Base-by-base conservation (phyloP, 2,797 vertebrate species). In the Myotis vivesi region DNA sequence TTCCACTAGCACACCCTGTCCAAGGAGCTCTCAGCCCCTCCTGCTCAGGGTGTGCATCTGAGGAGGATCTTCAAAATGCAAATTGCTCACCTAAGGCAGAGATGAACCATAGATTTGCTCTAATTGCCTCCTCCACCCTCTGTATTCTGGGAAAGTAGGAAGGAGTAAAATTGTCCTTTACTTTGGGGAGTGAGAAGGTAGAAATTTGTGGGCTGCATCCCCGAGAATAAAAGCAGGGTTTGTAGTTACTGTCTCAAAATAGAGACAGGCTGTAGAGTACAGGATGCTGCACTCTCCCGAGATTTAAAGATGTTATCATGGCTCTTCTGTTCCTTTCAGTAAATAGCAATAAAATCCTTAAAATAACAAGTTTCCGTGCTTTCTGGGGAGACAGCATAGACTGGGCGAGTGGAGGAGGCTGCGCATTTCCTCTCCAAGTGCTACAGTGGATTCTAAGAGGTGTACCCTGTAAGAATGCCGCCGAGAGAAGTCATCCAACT, bases 321-420 rank as follows among this genome's bases (percentile, higher is more conserved):
- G 53, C n/a, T 49, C 20, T 46, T 79, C 36, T 69, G 49, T 59
- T 93, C 55, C 76, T 91, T 84, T 73, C 8, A 15, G 66, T 53
- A 80, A 83, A 68, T 6, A 84, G 49, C 17, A 46, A 92, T 44
- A 49, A 23, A 46, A 64, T 41, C n/a, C 71, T 76, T 86, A 59
- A 96, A 92, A 87, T 49, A 41, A 69, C 94, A 76, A 13, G 20
- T 25, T 23, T 73, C 76, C 55, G 41, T 73, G 28, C 17, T 83
- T 76, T 76, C 66, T 12, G 19, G 3, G 59, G 8, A 44, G 49
- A 64, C 19, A 4, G 57, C n/a, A 80, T 75, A 73, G 38, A 64
- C 1, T 6, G 20, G 23, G 76, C 77, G 15, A 59, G 33, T n/a
- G 6, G 11, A 64, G 44, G 38, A 64, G 36, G 3, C 44, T 49